Evolutionary conservation across 2,888 invertebrate genomes (phyloP), one percentile per base, ranked within the genome.

Genomic region (Drosophila differens): DNA sequence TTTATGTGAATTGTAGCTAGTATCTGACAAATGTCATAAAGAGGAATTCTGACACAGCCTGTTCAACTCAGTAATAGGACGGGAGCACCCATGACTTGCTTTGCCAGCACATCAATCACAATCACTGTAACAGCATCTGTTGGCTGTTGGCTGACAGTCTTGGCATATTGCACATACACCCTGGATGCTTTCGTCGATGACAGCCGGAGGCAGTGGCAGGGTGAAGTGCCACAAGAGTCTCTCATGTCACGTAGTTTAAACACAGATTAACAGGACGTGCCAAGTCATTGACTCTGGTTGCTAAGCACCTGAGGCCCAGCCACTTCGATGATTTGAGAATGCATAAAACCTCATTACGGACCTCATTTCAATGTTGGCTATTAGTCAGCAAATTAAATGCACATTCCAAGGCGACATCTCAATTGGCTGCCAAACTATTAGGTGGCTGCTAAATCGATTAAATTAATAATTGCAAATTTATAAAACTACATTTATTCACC

Each of bases 91-190:
- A 32, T 44, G 32, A 28, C 33, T 52, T 64, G 39, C 47, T 37
- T 53, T 76, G 61, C 41, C 66, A 32, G 64, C 64, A 63, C 77
- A 81, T 79, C 78, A 79, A 79, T 81, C 78, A 79, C 78, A 81
- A 76, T 76, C 76, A 72, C 37, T 39, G 52, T 62, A 44, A 25
- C 37, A 67, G 49, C 81, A 81, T 79, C 76, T 79, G 72, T 76
- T 65, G 76, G 64, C 59, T 76, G 76, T 76, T 76, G 71, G 53
- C 76, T 76, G 76, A 76, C 81, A 67, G 47, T 51, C 60, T 51
- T 80, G 81, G 65, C 77, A 76, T 59, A 79, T 76, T 79, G 72
- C 81, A 72, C 77, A 79, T 76, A 80, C 76, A 76, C 76, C 58
- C 58, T 28, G 61, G 65, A 35, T 33, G 35, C 37, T 19, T 35